phyloP scores from a whole-genome alignment of 2,797 vertebrate species.

The Artibeus jamaicensis region DNA sequence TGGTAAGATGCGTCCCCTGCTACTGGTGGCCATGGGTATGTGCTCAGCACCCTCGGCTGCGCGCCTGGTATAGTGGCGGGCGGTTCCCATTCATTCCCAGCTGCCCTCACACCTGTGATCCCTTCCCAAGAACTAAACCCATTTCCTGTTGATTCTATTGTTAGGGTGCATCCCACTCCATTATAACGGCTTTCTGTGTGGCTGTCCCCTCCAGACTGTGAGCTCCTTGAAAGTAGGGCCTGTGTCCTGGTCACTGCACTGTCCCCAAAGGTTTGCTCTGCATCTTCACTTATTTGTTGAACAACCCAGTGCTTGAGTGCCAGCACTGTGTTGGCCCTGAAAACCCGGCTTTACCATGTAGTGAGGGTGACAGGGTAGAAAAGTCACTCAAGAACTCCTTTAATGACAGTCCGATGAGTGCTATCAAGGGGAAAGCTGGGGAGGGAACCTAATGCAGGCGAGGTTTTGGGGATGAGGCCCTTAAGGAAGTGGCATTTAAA shows the following conservation, averaged over 20 bases:
- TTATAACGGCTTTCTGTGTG: too few species aligned
- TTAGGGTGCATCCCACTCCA: not conserved
- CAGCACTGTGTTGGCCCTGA: not conserved
- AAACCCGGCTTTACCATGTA: too few species aligned
- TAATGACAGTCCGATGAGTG: not conserved
- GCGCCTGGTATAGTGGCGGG: not conserved
- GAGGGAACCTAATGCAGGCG: not conserved
- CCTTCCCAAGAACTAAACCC: rapidly evolving
- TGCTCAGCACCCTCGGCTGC: not conserved
- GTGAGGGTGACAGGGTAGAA: not conserved
- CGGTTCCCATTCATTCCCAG: not conserved
- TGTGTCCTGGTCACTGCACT: not conserved
- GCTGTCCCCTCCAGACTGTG: not conserved
- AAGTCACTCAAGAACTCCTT: not conserved
- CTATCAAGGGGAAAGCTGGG: not conserved
- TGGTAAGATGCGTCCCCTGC: conserved; percentile 84
- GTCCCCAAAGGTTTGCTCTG: not conserved
- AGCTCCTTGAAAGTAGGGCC: not conserved
- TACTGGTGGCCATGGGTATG: rapidly evolving
- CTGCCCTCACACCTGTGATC: not conserved
- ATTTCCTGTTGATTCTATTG: not conserved
- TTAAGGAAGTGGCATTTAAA: not conserved
- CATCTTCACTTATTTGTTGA: not conserved
- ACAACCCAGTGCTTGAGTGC: not conserved
- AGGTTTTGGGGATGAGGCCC: not conserved